Conservation (phyloP, 2,888 invertebrate species). For the Dasysyrphus tricinctus region DNA sequence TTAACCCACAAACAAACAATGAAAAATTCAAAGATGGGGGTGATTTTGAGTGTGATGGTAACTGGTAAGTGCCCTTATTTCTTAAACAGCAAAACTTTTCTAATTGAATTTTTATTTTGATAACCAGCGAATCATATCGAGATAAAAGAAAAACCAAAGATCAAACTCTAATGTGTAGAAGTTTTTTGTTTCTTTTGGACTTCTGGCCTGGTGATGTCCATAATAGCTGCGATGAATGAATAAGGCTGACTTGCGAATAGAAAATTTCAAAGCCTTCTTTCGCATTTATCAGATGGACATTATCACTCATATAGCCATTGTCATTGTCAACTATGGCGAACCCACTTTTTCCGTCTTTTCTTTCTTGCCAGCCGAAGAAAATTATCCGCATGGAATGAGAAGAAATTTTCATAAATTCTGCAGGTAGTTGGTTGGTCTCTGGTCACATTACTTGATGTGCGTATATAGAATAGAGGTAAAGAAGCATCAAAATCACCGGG, state of each 20-base stretch:
- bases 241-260: background rate
- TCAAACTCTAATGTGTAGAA: conserved; percentile 59
- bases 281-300: conserved; percentile 71
- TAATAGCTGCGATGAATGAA: background rate
- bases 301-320: conserved; percentile 35
- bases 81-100: conserved; percentile 63
- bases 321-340: conserved; percentile 38
- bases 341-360: conserved; percentile 32
- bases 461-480: background rate
- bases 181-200: conserved; percentile 44
- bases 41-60: conserved; percentile 31
- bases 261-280: conserved; percentile 55
- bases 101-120: conserved; percentile 74
- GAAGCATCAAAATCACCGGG: conserved; percentile 34
- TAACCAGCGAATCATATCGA: conserved; percentile 58
- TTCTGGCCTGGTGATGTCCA: background rate
- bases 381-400: conserved; percentile 19
- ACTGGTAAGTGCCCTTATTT: conserved; percentile 59
- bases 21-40: conserved; percentile 38
- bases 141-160: conserved; percentile 64
- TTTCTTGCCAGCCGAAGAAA: conserved; percentile 18
- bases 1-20: conserved; percentile 18
- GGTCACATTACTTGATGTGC: conserved; percentile 35
- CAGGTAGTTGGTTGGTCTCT: conserved; percentile 52
- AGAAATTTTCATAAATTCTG: conserved; percentile 30